These are phyloP conservation scores for Rissa tridactyla DNA, from an alignment of 2,113 vertebrate genomes.

Conservation along the genomic window DNA sequence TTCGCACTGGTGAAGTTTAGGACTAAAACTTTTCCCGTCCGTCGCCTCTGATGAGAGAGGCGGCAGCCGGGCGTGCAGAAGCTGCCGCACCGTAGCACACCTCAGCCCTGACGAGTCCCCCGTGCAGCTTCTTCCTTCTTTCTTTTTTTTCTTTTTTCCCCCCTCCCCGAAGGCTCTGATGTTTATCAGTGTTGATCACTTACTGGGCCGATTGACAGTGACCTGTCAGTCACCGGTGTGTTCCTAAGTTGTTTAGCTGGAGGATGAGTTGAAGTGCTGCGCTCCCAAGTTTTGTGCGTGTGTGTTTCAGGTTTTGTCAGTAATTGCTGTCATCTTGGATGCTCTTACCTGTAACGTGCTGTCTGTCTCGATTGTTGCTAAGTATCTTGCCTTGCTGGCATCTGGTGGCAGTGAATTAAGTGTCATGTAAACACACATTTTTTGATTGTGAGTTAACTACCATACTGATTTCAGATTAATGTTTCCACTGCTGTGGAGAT, in stretches of 20 bases:
- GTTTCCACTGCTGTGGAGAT: neutral
- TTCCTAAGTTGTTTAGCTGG: neutral
- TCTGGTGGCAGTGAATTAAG: neutral
- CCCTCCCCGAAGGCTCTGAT: rapidly evolving
- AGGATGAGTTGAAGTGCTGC: neutral
- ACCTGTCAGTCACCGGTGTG: neutral
- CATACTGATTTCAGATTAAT: neutral
- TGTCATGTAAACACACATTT: neutral
- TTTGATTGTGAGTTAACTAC: neutral
- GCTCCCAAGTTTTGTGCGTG: neutral
- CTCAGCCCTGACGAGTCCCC: neutral
- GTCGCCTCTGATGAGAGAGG: too few relatives aligned
- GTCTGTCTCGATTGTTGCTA: rapidly evolving
- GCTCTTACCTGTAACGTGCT: rapidly evolving
- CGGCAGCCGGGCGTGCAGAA: neutral
- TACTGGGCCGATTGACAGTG: rapidly evolving
- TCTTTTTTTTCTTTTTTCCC: neutral
- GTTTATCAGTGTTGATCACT: neutral
- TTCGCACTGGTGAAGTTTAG: neutral
- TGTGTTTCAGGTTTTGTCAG: neutral
- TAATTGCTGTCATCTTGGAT: neutral
- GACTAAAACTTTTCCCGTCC: neutral
- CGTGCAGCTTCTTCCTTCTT: neutral
- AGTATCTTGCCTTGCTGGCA: neutral
- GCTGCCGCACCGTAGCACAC: neutral